Percentiles rank a stretch among this genome's conserved stretches.
These are phyloP conservation scores for Paramacrobiotus metropolitanus DNA, from an alignment of 1,140 invertebrate genomes.

Conservation along the genomic window DNA sequence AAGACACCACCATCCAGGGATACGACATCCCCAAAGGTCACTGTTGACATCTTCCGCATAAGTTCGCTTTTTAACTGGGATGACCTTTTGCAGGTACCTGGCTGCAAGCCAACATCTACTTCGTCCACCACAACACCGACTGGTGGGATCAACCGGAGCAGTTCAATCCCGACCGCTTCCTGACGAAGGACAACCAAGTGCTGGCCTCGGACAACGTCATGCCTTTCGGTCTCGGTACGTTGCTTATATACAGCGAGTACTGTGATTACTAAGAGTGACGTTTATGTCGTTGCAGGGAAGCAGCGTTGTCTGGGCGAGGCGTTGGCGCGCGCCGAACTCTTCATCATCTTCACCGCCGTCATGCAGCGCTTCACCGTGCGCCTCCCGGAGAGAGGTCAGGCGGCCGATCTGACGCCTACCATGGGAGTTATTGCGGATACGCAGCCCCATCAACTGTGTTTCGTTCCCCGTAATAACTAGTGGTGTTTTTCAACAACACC, in stretches of 20 bases:
- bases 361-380: slow-evolving; percentile 10
- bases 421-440: not conserved
- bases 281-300: not conserved
- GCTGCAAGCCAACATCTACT: too few relatives aligned
- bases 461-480: too few relatives aligned
- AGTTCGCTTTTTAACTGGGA: not conserved
- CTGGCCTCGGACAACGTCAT: too few relatives aligned
- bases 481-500: too few relatives aligned
- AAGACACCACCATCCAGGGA: not conserved
- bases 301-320: slow-evolving; percentile 14
- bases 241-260: not conserved
- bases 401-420: not conserved
- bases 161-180: not conserved
- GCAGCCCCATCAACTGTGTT: slow-evolving; percentile 20
- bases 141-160: not conserved
- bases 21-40: not conserved
- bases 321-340: slow-evolving; percentile 14
- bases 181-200: too few relatives aligned
- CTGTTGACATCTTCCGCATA: not conserved
- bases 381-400: not conserved
- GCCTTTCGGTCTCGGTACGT: not conserved
- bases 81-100: not conserved
- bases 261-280: not conserved
- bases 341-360: slow-evolving; percentile 12
- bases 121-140: too few relatives aligned